Conservation (phyloP, 2,113 vertebrate species). For the Passer domesticus region DNA sequence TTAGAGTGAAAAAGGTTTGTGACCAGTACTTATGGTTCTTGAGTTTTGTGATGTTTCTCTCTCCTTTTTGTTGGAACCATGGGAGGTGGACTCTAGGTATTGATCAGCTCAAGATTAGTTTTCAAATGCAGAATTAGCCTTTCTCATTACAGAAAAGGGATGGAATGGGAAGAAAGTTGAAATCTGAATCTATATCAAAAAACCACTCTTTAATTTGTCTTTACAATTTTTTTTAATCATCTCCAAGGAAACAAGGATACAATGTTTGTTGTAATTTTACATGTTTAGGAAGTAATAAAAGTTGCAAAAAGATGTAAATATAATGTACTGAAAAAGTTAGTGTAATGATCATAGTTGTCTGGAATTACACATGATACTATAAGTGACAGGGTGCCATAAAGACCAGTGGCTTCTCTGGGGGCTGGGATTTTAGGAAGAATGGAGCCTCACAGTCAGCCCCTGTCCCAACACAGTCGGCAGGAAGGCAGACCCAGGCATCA, state of each 20-base stretch:
- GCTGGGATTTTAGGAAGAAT: neutral
- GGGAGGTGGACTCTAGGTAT: neutral
- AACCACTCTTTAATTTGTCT: neutral
- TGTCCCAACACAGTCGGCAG: neutral
- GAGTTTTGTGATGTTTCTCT: neutral
- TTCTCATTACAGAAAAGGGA: neutral
- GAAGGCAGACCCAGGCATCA: accelerated
- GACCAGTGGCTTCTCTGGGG: neutral
- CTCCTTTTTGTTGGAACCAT: neutral
- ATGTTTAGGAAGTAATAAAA: neutral
- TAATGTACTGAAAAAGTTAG: neutral
- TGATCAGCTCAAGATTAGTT: neutral
- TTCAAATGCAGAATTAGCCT: neutral
- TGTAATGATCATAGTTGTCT: accelerated
- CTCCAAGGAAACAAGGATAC: neutral
- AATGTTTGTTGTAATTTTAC: neutral
- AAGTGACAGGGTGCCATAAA: neutral
- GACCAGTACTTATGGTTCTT: accelerated
- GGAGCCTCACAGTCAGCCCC: neutral
- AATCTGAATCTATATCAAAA: accelerated
- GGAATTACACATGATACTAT: neutral
- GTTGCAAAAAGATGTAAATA: neutral
- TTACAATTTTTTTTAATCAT: neutral
- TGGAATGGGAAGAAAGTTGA: neutral
- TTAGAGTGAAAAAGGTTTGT: neutral